These are phyloP conservation scores for Holcopasites calliopsidis DNA, from an alignment of 1,140 invertebrate species.

Conservation along the genomic window DNA sequence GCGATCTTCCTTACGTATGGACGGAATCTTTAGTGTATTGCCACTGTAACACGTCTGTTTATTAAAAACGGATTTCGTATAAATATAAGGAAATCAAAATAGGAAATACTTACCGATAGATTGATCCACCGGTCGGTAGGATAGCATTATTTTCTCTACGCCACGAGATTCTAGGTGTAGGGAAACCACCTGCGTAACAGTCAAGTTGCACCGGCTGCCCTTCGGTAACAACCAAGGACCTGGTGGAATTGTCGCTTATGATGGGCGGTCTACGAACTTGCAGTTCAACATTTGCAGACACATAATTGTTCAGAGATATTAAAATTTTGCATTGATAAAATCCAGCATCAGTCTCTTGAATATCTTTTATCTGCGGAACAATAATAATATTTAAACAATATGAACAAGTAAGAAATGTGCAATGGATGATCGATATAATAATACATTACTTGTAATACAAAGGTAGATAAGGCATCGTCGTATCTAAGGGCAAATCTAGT, in stretches of 20 bases:
- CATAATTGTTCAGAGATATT: constrained; percentile 87
- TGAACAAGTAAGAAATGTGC: neutral
- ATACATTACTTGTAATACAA: constrained; percentile 86
- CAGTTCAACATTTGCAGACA: constrained; percentile 90
- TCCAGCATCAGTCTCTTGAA: constrained; percentile 96
- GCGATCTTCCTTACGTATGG: constrained; percentile 91
- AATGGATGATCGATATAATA: neutral
- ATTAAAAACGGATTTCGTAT: neutral
- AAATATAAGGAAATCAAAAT: neutral
- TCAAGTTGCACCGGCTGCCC: constrained; percentile 89
- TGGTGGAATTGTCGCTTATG: constrained; percentile 95
- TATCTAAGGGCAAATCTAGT: constrained; percentile 92
- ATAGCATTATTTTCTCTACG: constrained; percentile 95
- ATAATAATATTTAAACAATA: neutral
- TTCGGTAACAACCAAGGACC: constrained; percentile 91
- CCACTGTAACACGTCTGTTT: constrained; percentile 81
- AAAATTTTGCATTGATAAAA: constrained; percentile 93
- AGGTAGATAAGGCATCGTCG: constrained; percentile 88
- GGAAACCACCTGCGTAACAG: constrained; percentile 93
- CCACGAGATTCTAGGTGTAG: constrained; percentile 92
- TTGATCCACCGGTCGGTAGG: constrained; percentile 91
- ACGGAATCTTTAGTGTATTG: constrained; percentile 89
- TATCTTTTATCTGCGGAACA: constrained; percentile 90
- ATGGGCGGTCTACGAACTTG: constrained; percentile 92
- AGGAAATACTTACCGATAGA: constrained; percentile 80